Evolutionary conservation across 64 coral and sea anemone species (phyloP).

Genomic region (Pocillopora damicornis): DNA sequence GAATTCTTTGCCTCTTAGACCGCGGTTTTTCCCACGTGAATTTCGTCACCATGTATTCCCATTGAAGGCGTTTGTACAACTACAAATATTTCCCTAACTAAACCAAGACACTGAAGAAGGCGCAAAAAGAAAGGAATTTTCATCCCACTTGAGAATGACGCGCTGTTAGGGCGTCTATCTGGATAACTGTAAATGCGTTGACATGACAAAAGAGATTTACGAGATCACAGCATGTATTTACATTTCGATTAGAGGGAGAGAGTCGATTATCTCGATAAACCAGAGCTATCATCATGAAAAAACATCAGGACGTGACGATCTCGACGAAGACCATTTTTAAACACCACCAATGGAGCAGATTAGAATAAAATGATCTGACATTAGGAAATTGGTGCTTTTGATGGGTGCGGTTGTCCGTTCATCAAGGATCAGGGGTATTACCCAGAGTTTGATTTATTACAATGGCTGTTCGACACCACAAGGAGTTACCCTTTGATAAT

Average conservation of each 20-base stretch:
- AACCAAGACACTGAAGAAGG: not conserved
- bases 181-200: not conserved
- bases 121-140: not conserved
- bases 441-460: not conserved
- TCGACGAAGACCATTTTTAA: not conserved
- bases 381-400: not conserved
- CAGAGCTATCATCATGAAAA: not conserved
- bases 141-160: not conserved
- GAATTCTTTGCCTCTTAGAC: not conserved
- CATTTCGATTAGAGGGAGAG: constrained; percentile 22
- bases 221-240: constrained; percentile 25
- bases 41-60: not conserved
- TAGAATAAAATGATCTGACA: not conserved
- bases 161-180: not conserved
- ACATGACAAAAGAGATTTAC: constrained; percentile 4
- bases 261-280: not conserved
- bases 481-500: too few species aligned
- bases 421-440: not conserved
- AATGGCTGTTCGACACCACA: too few species aligned
- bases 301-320: not conserved
- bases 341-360: not conserved
- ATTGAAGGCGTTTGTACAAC: not conserved
- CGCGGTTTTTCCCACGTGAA: constrained; percentile 39
- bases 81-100: constrained; percentile 6
- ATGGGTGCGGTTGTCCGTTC: not conserved